These are phyloP conservation scores for Theodoxus fluviatilis DNA, from an alignment of 2,888 invertebrate genomes.

Conservation along the genomic window DNA sequence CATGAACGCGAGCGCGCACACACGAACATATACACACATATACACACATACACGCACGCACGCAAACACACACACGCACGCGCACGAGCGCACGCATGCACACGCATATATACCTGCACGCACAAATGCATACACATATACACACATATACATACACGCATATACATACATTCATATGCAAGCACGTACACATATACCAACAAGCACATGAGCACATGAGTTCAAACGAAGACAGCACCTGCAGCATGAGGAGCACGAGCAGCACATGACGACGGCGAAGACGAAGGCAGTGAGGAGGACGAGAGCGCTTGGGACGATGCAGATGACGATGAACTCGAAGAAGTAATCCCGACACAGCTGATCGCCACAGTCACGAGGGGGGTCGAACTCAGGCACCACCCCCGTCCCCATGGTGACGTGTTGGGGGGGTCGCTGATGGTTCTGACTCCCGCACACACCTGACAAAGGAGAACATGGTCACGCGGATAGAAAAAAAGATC, in stretches of 20 bases:
- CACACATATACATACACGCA: background rate
- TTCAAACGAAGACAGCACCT: background rate
- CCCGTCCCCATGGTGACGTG: too few species aligned
- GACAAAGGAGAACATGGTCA: too few species aligned
- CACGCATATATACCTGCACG: too few species aligned
- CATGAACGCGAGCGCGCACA: too few species aligned
- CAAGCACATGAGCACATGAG: constrained; percentile 25
- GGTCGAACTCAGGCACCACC: too few species aligned
- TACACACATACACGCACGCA: too few species aligned
- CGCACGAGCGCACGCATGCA: too few species aligned
- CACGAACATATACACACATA: too few species aligned
- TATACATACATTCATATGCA: background rate
- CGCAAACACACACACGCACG: too few species aligned
- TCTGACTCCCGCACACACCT: too few species aligned
- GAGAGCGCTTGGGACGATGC: constrained; percentile 42
- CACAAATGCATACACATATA: background rate
- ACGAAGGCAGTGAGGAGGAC: constrained; percentile 38
- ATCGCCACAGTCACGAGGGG: constrained; percentile 40
- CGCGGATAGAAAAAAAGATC: too few species aligned
- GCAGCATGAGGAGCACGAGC: constrained; percentile 41
- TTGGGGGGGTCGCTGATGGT: too few species aligned
- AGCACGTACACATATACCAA: constrained; percentile 32
- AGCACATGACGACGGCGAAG: constrained; percentile 39
- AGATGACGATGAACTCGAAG: constrained; percentile 47
- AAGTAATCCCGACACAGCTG: constrained; percentile 45